Evolutionary conservation across 2,797 vertebrate species (phyloP).

Genomic region (Oreortyx pictus): DNA sequence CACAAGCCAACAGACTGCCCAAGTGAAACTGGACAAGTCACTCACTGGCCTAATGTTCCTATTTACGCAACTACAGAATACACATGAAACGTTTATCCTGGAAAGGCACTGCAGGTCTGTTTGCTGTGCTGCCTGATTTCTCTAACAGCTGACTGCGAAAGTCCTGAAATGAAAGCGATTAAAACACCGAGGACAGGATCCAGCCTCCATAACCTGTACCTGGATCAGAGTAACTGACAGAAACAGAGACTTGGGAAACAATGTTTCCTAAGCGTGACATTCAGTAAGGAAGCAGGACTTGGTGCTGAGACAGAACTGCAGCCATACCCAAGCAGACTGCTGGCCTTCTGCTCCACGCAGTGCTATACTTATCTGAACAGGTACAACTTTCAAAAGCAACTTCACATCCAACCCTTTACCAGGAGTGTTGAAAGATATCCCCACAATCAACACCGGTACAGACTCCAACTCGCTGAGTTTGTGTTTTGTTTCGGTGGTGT

Average conservation of each 20-base stretch:
- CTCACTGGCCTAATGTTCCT: not conserved
- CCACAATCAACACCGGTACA: not conserved
- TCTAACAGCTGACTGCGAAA: not conserved
- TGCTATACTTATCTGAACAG: not conserved
- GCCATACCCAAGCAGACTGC: not conserved
- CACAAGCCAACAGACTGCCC: slow-evolving; percentile 43
- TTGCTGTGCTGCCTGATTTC: not conserved
- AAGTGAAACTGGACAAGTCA: slow-evolving; percentile 18
- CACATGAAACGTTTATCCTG: not conserved
- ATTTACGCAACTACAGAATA: slow-evolving; percentile 38
- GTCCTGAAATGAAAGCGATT: not conserved
- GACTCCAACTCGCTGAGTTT: not conserved
- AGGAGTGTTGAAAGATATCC: not conserved
- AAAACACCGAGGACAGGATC: not conserved
- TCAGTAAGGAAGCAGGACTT: not conserved
- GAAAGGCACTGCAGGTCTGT: not conserved
- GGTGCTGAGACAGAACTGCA: too few relatives aligned
- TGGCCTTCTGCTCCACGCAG: not conserved
- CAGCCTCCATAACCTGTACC: not conserved
- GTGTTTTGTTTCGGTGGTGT: too few relatives aligned
- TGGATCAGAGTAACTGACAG: not conserved
- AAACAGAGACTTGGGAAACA: not conserved
- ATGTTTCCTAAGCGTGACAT: not conserved
- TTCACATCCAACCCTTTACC: not conserved
- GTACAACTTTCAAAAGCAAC: not conserved